These are phyloP conservation scores for Luidia sarsii DNA, from an alignment of 53 echinoderm and acorn worm species.

Conservation along the genomic window DNA sequence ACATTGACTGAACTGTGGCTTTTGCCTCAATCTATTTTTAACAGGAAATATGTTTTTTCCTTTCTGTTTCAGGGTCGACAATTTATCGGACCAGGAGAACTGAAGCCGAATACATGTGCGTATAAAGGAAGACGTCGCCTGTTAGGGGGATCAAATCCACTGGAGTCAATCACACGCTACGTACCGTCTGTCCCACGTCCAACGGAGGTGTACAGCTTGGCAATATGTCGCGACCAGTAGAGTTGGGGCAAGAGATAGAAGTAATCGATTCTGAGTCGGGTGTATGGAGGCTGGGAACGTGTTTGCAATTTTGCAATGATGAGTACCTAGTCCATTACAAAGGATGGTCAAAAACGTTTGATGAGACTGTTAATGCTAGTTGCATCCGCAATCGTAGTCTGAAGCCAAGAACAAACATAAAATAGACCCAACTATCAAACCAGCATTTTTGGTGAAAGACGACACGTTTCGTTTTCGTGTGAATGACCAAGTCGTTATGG, in stretches of 20 bases:
- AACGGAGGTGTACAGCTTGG: not conserved
- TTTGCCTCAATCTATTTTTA: no score
- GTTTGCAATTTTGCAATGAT: not conserved
- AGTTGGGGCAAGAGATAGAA: not conserved
- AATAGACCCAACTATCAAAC: not conserved
- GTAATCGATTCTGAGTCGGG: conserved; percentile 20
- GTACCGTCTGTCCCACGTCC: not conserved
- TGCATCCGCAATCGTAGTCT: not conserved
- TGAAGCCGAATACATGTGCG: no score
- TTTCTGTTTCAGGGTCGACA: no score
- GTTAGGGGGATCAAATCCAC: not conserved
- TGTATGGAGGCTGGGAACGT: conserved; percentile 11
- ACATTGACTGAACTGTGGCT: no score
- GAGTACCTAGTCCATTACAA: conserved; percentile 6
- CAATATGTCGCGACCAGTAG: not conserved
- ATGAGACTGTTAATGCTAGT: not conserved
- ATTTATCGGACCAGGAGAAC: no score
- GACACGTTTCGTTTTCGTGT: not conserved
- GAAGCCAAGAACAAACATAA: conserved; percentile 8
- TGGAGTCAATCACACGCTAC: not conserved
- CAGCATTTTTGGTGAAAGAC: conserved; percentile 23
- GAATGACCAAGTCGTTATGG: not conserved
- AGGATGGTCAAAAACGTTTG: conserved; percentile 8
- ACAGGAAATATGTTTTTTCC: no score
- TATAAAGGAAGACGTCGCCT: not conserved